phyloP scores from a whole-genome alignment of 2,113 vertebrate genomes.

The Bagarius yarrelli region DNA sequence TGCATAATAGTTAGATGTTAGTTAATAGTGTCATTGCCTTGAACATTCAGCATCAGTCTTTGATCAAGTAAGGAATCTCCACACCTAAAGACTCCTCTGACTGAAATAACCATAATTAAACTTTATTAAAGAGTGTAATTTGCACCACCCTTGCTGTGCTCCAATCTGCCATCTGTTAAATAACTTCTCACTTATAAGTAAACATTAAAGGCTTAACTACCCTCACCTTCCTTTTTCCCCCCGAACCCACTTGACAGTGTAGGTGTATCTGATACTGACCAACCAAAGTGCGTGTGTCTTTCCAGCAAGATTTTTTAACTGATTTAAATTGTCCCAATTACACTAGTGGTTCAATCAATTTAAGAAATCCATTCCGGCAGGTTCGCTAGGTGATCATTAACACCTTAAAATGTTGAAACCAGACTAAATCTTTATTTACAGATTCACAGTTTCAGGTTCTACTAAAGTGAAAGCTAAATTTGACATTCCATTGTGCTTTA shows the following conservation, averaged over 20 bases:
- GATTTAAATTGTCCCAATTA: not conserved
- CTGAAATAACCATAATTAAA: no score
- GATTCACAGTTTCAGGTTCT: not conserved
- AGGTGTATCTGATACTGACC: not conserved
- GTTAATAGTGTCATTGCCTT: not conserved
- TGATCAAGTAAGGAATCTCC: not conserved
- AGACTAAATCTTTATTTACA: not conserved
- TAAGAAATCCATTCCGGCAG: not conserved
- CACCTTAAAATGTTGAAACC: not conserved
- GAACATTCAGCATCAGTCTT: no score
- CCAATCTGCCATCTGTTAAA: not conserved
- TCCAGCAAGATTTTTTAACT: not conserved
- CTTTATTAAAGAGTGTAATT: no score
- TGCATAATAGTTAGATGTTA: not conserved
- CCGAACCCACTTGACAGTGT: no score
- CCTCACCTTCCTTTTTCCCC: no score
- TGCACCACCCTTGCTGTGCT: not conserved
- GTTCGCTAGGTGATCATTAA: conserved; percentile 20
- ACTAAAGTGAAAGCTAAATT: not conserved
- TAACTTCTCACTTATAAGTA: not conserved
- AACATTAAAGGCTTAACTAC: not conserved
- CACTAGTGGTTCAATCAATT: not conserved
- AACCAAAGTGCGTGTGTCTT: not conserved
- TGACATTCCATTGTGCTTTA: no score
- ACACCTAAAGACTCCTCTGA: not conserved